Base-by-base conservation (phyloP, 2,797 vertebrate species). In the Pseudomugil gertrudae region DNA sequence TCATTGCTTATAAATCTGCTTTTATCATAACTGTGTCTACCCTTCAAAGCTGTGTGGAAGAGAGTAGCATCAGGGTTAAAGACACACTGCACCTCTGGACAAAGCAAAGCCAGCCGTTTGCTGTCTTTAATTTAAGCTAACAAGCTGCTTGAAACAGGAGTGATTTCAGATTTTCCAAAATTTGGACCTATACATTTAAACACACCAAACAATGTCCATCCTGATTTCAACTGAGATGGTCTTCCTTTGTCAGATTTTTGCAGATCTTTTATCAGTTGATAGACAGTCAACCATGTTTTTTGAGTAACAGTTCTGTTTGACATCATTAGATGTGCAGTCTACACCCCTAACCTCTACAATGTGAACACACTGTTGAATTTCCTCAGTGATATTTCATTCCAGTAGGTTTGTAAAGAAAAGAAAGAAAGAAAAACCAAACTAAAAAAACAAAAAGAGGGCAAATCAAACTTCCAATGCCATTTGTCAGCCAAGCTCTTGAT, bases 401-500 rank as follows among this genome's bases (percentile, higher is more conserved):
- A 84, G 57, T 78, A 79, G 48, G 70, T 83, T 19, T 23, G 77
- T 78, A 84, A 77, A 83, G 66, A 63, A 10, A 76, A 51, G 64
- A 21, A 72, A 63, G 67, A 57, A 78, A 87, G 87, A 89, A 85
- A 80, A 89, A 81, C 71, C 78, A 85, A 92, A 90, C 78, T 86
- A 84, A 90, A 89, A n/a, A 90, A 89, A 81, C 65, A 82, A 85
- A 69, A 83, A 86, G 72, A 90, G 88, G 83, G 87, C 87, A 93
- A 93, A 90, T 90, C 51, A 93, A 91, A 90, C 86, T 89, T 90
- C 84, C 74, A 92, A 92, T 90, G 92, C 88, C 89, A 92, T 90
- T 93, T 90, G 84, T 92, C 82, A 93, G 78, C 92, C 94, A 89
- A 92, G 86, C 91, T 93, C 74, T 84, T 80, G 59, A 76, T 92